Evolutionary conservation across 2,113 vertebrate species (phyloP).

Genomic region (Pluvialis apricaria): DNA sequence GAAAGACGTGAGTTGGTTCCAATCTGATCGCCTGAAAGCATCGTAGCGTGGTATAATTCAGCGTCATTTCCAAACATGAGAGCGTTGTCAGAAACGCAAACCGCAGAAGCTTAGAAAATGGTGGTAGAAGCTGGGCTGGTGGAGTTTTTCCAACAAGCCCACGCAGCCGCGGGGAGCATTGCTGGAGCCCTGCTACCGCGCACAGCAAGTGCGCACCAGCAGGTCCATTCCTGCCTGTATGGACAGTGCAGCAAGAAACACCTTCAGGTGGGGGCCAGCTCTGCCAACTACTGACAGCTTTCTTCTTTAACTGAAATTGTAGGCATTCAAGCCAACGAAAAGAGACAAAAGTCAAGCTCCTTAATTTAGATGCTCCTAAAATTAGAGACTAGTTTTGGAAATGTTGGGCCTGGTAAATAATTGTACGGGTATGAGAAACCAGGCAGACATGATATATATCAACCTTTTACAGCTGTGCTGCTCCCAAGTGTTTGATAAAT

Average conservation of each 20-base stretch:
- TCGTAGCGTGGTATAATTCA: background rate
- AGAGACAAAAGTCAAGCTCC: background rate
- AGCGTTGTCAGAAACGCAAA: background rate
- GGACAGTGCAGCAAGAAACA: background rate
- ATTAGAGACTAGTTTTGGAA: background rate
- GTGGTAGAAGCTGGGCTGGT: background rate
- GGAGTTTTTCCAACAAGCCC: background rate
- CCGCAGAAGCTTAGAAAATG: background rate
- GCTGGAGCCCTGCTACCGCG: background rate
- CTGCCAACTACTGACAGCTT: background rate
- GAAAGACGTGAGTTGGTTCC: background rate
- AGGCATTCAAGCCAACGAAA: background rate
- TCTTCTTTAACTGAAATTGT: background rate
- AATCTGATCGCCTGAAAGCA: background rate
- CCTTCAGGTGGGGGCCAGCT: background rate
- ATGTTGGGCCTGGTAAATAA: background rate
- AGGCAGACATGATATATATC: background rate
- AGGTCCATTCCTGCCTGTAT: background rate
- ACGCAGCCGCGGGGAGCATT: rapidly evolving
- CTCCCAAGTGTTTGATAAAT: background rate
- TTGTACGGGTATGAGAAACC: background rate
- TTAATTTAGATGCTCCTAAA: background rate
- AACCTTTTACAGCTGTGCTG: background rate
- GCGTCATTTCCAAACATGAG: background rate
- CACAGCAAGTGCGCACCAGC: background rate